A percentile compares a stretch with the other conserved stretches of the same genome.
These are phyloP conservation scores for Enteromius trimaculatus DNA, from an alignment of 2,797 vertebrate species.

Conservation along the genomic window DNA sequence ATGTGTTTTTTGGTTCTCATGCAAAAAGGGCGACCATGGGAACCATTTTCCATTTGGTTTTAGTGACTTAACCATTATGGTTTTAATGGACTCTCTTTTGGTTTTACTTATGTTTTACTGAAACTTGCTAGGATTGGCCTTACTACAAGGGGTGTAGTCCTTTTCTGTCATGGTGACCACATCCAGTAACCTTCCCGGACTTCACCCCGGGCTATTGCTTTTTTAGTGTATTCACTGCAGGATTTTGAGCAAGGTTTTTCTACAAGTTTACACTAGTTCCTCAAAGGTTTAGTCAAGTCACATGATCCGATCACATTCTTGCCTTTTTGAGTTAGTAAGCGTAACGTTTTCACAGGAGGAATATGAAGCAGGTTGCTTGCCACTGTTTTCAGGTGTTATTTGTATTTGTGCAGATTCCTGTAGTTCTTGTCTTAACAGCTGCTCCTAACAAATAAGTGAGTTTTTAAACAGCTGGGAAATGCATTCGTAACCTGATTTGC, in stretches of 20 bases:
- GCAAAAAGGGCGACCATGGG: not conserved
- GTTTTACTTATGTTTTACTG: not conserved
- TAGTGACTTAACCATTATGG: not conserved
- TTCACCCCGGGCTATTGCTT: constrained; percentile 30
- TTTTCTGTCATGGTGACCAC: not conserved
- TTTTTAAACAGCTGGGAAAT: not conserved
- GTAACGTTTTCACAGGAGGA: not conserved
- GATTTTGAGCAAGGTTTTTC: constrained; percentile 1
- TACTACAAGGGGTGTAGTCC: not conserved
- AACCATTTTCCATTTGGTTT: not conserved
- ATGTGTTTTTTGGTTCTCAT: too few relatives aligned
- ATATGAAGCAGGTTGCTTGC: not conserved
- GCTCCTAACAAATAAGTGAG: not conserved
- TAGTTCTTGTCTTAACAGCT: constrained; percentile 9
- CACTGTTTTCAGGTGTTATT: not conserved
- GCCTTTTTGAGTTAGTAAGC: not conserved
- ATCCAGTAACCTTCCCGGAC: not conserved
- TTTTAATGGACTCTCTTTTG: not conserved
- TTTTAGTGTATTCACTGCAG: constrained; percentile 5
- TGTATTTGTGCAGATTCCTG: not conserved
- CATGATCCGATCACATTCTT: constrained; percentile 37
- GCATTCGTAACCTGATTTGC: not conserved
- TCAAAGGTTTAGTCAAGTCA: constrained; percentile 5
- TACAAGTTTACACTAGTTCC: constrained; percentile 43
- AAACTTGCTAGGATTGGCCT: not conserved